These are phyloP conservation scores for Trileptium ribeirensis DNA, from an alignment of 2,888 invertebrate genomes.

Conservation along the genomic window DNA sequence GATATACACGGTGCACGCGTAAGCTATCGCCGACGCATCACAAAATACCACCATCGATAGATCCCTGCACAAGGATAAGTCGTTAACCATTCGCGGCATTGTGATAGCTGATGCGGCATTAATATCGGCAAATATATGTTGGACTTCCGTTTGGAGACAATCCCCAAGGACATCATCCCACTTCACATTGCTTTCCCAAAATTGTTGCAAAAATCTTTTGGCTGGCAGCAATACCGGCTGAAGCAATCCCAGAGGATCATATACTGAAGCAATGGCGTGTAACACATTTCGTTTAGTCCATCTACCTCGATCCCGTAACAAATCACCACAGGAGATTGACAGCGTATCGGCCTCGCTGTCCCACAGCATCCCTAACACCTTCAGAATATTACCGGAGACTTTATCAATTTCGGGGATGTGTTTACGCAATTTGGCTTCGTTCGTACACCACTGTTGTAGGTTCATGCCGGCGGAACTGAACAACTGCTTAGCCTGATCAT, in stretches of 20 bases:
- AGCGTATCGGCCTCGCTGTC: conserved; percentile 16
- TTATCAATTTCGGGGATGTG: neutral
- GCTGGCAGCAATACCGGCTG: too few species aligned
- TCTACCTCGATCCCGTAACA: too few species aligned
- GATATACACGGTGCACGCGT: conserved; percentile 35
- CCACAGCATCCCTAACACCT: conserved; percentile 7
- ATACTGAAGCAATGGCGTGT: too few species aligned
- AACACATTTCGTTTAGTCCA: too few species aligned
- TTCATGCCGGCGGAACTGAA: conserved; percentile 23
- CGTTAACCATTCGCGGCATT: neutral
- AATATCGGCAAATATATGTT: neutral
- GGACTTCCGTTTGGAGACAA: neutral
- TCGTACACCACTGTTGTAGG: conserved; percentile 18
- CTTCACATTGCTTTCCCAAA: too few species aligned
- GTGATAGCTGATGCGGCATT: neutral
- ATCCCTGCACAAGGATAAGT: neutral
- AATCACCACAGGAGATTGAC: too few species aligned
- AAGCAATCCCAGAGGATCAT: too few species aligned
- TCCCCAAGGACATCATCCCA: too few species aligned
- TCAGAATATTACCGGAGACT: neutral
- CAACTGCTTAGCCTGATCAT: conserved; percentile 25
- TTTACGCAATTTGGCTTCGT: neutral
- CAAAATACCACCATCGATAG: conserved; percentile 31
- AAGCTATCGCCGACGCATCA: conserved; percentile 39
- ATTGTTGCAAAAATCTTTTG: too few species aligned